Base-by-base conservation (phyloP, 2,888 invertebrate species). In the Caenorhabditis wallacei region DNA sequence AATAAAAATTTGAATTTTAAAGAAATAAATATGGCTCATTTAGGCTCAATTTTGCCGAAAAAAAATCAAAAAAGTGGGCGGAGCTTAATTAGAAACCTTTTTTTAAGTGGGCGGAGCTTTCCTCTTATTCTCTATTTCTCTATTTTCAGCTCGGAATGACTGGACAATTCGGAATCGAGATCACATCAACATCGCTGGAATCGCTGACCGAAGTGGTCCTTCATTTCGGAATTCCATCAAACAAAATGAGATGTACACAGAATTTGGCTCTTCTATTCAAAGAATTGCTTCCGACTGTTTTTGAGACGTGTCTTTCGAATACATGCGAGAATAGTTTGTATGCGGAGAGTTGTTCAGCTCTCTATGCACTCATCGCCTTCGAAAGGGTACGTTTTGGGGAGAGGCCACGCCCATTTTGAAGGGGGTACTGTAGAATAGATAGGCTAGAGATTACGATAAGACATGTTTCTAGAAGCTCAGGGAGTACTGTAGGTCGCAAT, bases 341-440 rank as follows among this genome's bases (percentile, higher is more conserved):
- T 80, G 92, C 92, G 37, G 92, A 92, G 20, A 92, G 93, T 40
- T 92, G 92, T 74, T 88, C 90, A 26, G 88, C 92, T 10, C 88
- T 93, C 68, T 93, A 92, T 87, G 88, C 92, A 35, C 89, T 93
- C 16, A 93, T 93, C 63, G 92, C 92, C 79, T 92, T 92, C 82
- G 91, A 92, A 80, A 90, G 90, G 88, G 92, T 92, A 40, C 56
- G 82, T 66, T 66, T 59, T 57, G 8, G 30, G 30, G 8, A 8
- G 30, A 30, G 30, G 30, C 30, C 30, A 30, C 30, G 30, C 30
- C 30, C 30, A 3, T 30, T 30, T 30, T 30, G 3, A 8, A 8
- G 30, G 13, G 13, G 40, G 35, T 35, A 35, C 35, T 35, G 35
- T 35, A 35, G 40, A 13, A 10, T 2, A 30, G 30, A 30, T 40